Base-by-base conservation (phyloP, 2,113 vertebrate species). In the Drymodes brunneopygia region DNA sequence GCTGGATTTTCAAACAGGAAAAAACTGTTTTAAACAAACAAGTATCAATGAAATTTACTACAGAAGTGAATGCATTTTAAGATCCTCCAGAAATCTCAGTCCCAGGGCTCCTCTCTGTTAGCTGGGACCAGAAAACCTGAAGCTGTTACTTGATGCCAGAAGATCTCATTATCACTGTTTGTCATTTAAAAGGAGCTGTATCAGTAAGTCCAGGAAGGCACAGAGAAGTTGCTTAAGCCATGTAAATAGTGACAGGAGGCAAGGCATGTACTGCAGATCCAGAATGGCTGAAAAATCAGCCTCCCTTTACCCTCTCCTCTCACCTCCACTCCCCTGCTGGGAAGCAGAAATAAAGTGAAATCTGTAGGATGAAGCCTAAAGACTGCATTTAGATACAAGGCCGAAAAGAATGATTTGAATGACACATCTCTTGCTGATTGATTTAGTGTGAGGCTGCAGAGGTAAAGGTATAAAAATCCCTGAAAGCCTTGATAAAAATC, bases 331-430 rank as follows among this genome's bases (percentile, higher is more conserved):
- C 58, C 64, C 33, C 20, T 58, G 56, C 57, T 29, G 31, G 61
- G 25, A 91, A 84, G 36, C 65, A 81, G 65, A 88, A 92, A 86
- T 67, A 53, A 88, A 90, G 31, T 64, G 86, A 86, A 25, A 13
- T 10, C 56, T 2, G 1, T 7, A 85, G 70, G 50, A 79, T 58
- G 86, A 81, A 77, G 28, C 60, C 80, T 91, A 44, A 96, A 97
- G 75, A 93, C 83, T 81, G 65, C 79, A 95, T 94, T 95, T 91
- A 94, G 80, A 94, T 71, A 64, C 3, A 96, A 96, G 62, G 51
- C 83, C 19, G 22, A 58, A 84, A 69, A 56, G 35, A 94, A 88
- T 36, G 13, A 78, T 77, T 61, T 88, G 94, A 92, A 85, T 71
- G 77, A 82, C 45, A 1, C 38, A 31, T 80, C 35, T 77, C 64